Evolutionary conservation across 2,888 invertebrate species (phyloP), one percentile per base, ranked within the genome.

Genomic region (Marasmarcha lunaedactyla): DNA sequence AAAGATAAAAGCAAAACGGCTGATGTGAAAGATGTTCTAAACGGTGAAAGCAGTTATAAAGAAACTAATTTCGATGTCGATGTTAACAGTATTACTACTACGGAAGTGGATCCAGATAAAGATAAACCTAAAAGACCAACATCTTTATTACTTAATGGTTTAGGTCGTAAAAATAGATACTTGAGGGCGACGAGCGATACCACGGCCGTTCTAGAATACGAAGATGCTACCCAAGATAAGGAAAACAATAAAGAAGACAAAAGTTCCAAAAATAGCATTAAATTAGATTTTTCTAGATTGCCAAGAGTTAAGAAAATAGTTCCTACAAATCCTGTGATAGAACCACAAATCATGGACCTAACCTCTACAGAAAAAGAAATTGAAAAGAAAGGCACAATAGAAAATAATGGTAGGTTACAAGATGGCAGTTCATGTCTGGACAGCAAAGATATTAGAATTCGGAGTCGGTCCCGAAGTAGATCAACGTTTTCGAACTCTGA

Each of bases 251-350:
- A 30, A 10, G 34, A 34, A 12, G 48, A 63, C 39, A 77, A 68
- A 55, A 71, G 64, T 50, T 56, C 61, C 47, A 63, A 67, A 63
- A 79, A 71, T 56, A 86, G 86, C 51, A 76, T 90, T 50, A 87
- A 87, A 67, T 71, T 90, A 57, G 90, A 90, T 61, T 84, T 90
- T 59, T 85, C 85, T 49, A 85, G 84, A 57, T 67, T 86, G 61
- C 85, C 86, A 68, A 79, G 85, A 69, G 84, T 86, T 46, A 86
- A 84, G 64, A 77, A 86, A 83, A 76, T 81, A 68, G 83, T 84
- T 74, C 84, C 84, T 77, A 79, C 77, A 51, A 77, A 83, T 69
- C 64, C 79, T 79, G 83, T 79, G 83, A 83, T 83, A 81, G 81
- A 81, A 63, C 81, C 81, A 42, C 74, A 72, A 69, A 59, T 78